These are phyloP conservation scores for Erebia ligea DNA, from an alignment of 2,888 invertebrate species.

Conservation along the genomic window DNA sequence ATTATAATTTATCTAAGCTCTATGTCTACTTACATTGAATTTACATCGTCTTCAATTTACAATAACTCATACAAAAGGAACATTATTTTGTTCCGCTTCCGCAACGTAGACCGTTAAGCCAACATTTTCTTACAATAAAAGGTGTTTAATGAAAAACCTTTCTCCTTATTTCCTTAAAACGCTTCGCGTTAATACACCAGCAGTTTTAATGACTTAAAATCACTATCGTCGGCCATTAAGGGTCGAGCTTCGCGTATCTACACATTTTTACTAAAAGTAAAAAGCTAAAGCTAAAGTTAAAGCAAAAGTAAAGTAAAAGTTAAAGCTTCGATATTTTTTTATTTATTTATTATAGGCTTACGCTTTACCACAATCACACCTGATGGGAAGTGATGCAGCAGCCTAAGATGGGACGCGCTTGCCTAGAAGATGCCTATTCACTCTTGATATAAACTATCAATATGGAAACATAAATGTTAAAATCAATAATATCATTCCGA, in stretches of 20 bases:
- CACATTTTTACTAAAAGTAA: constrained; percentile 44
- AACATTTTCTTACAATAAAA: constrained; percentile 22
- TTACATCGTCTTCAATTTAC: constrained; percentile 9
- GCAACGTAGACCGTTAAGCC: constrained; percentile 16
- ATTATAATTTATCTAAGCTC: neutral
- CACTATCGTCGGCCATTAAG: constrained; percentile 39
- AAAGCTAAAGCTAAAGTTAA: constrained; percentile 12
- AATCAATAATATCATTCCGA: too few species aligned
- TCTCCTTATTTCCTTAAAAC: constrained; percentile 29
- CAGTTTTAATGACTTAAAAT: constrained; percentile 40
- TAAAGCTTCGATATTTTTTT: neutral
- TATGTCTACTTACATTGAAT: constrained; percentile 1
- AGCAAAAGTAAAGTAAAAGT: too few species aligned
- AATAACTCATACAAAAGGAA: constrained; percentile 10
- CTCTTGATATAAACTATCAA: neutral
- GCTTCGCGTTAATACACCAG: constrained; percentile 29
- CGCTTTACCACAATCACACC: too few species aligned
- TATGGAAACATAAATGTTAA: too few species aligned
- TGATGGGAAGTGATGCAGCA: too few species aligned
- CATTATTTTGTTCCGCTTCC: constrained; percentile 20
- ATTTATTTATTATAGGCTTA: too few species aligned
- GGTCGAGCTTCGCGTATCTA: constrained; percentile 43
- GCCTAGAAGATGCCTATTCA: too few species aligned
- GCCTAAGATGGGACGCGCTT: too few species aligned
- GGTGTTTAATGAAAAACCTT: constrained; percentile 24